These are phyloP conservation scores for Monomorium pharaonis DNA, from an alignment of 1,140 invertebrate genomes.

Conservation along the genomic window DNA sequence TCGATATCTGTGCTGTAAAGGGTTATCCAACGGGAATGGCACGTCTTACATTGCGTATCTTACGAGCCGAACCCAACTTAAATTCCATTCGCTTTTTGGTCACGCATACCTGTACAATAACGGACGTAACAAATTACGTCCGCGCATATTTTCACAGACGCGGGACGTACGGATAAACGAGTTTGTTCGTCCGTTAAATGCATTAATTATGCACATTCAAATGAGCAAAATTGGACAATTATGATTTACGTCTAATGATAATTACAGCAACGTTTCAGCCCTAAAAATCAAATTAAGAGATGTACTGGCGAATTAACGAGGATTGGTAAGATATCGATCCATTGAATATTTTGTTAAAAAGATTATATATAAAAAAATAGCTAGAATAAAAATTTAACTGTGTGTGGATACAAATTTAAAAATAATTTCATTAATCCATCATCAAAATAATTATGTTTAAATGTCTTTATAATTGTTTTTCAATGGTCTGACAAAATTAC, in stretches of 20 bases:
- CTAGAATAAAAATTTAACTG: too few relatives aligned
- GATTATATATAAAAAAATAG: neutral
- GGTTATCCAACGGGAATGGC: slow-evolving; percentile 16
- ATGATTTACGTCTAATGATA: neutral
- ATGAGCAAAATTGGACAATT: slow-evolving; percentile 6
- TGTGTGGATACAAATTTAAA: too few relatives aligned
- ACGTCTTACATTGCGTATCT: neutral
- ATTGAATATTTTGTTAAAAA: neutral
- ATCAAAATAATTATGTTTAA: too few relatives aligned
- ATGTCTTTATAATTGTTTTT: too few relatives aligned
- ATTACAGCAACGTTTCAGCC: neutral
- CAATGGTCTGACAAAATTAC: too few relatives aligned
- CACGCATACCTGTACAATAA: neutral
- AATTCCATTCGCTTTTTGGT: neutral
- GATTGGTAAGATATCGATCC: neutral
- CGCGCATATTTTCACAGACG: neutral
- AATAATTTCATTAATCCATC: too few relatives aligned
- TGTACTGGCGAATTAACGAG: neutral
- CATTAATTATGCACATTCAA: slow-evolving; percentile 10
- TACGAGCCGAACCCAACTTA: neutral
- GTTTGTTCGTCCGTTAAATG: neutral
- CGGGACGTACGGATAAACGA: too few relatives aligned
- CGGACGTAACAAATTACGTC: neutral
- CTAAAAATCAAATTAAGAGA: neutral
- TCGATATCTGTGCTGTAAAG: neutral